Evolutionary conservation across 2,888 invertebrate genomes (phyloP).

Genomic region (Neoaliturus tenellus): DNA sequence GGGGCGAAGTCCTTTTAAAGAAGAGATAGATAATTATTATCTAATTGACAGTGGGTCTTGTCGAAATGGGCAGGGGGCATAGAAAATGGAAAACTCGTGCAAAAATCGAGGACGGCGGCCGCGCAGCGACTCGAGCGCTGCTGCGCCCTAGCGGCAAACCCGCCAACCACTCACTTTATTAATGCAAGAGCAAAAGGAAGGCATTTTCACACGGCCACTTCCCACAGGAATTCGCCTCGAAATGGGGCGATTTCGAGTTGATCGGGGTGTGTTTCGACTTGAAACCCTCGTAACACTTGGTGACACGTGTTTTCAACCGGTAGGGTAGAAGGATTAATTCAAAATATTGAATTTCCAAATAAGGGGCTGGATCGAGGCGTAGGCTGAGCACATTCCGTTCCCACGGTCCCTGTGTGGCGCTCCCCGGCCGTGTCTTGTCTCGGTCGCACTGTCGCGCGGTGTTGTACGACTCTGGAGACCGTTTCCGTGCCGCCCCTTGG

Average conservation of each 20-base stretch:
- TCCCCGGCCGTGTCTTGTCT: not conserved
- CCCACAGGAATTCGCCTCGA: conserved; percentile 35
- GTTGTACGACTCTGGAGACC: not conserved
- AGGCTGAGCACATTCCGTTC: conserved; percentile 36
- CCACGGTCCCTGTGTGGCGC: not conserved
- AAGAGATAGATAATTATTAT: not conserved
- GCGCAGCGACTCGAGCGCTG: conserved; percentile 3
- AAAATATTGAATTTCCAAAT: conserved; percentile 11
- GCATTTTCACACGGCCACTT: conserved; percentile 46
- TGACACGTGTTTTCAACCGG: not conserved
- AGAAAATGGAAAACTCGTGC: conserved; percentile 6
- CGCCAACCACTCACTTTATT: conserved; percentile 33
- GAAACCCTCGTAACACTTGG: not conserved
- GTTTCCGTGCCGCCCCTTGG: not conserved
- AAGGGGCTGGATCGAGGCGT: conserved; percentile 1
- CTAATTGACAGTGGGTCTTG: not conserved
- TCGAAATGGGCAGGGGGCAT: not conserved
- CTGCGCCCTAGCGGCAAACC: conserved; percentile 36
- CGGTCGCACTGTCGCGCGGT: not conserved
- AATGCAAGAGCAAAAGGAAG: conserved; percentile 51
- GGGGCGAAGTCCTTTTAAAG: not conserved
- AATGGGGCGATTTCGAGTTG: not conserved
- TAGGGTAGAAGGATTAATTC: not conserved
- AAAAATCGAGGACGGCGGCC: not conserved
- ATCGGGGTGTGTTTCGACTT: not conserved